Evolutionary conservation across 1,140 invertebrate species (phyloP).

Genomic region (Scaptomyza hsui): DNA sequence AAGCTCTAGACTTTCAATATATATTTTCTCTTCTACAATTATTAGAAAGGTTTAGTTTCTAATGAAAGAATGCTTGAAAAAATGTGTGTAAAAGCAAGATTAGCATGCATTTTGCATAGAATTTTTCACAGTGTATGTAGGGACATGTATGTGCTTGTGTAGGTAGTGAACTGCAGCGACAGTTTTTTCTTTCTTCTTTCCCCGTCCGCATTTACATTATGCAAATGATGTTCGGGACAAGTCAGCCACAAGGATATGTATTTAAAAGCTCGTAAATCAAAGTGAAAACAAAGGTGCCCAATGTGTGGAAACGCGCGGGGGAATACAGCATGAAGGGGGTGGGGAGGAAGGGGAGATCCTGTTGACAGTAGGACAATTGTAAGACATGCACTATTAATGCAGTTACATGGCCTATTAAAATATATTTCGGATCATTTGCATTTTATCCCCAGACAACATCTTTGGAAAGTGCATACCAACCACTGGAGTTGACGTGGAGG

Average conservation of each 20-base stretch:
- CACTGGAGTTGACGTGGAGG: conserved; percentile 86
- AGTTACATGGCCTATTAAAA: conserved; percentile 66
- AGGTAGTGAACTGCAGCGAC: conserved; percentile 26
- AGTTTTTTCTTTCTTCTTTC: conserved; percentile 21
- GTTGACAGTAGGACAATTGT: conserved; percentile 37
- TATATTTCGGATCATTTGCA: conserved; percentile 19
- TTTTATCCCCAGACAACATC: conserved; percentile 88
- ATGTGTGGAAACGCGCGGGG: no score
- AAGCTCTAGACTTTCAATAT: no score
- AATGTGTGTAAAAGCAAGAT: no score
- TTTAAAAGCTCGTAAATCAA: conserved; percentile 78
- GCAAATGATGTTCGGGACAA: conserved; percentile 69
- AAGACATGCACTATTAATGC: conserved; percentile 53
- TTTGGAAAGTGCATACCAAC: conserved; percentile 91
- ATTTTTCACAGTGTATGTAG: conserved; percentile 25
- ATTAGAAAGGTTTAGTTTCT: no score
- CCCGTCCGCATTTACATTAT: conserved; percentile 70
- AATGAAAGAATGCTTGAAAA: no score
- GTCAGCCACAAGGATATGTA: conserved; percentile 66
- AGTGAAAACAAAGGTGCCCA: conserved; percentile 73
- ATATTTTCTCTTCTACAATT: no score
- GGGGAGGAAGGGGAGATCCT: neutral
- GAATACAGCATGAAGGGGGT: neutral
- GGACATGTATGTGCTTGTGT: conserved; percentile 8
- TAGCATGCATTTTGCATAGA: no score